Evolutionary conservation across 1,140 invertebrate genomes (phyloP).

Genomic region (Cyclina sinensis): DNA sequence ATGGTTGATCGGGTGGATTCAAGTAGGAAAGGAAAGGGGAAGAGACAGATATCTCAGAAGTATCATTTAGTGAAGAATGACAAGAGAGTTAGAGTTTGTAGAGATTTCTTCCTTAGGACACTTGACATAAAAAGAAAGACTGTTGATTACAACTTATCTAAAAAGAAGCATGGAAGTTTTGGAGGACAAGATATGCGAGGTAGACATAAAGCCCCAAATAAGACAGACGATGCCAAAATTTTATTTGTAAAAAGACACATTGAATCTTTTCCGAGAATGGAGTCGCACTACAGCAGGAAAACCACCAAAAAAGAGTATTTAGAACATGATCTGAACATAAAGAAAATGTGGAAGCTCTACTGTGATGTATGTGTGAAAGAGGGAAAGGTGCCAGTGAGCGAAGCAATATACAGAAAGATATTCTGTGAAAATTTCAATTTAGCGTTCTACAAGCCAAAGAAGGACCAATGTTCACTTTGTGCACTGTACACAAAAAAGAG

Average conservation of each 20-base stretch:
- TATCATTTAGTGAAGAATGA: not conserved
- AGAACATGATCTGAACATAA: too few species aligned
- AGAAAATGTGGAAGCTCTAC: not conserved
- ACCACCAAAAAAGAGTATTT: too few species aligned
- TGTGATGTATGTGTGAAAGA: too few species aligned
- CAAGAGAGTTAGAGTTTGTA: not conserved
- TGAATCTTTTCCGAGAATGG: conserved; percentile 15
- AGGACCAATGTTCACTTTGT: conserved; percentile 46
- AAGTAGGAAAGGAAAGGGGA: not conserved
- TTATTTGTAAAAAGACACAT: conserved; percentile 20
- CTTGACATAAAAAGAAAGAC: conserved; percentile 1
- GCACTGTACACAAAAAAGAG: not conserved
- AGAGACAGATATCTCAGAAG: not conserved
- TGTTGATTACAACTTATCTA: not conserved
- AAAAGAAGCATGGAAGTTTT: not conserved
- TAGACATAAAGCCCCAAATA: not conserved
- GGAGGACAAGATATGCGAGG: conserved; percentile 5
- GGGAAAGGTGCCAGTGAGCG: not conserved
- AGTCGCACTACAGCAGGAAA: too few species aligned
- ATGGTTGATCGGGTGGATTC: not conserved
- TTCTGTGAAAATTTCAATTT: too few species aligned
- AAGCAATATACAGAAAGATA: conserved; percentile 27
- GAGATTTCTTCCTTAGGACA: conserved; percentile 22
- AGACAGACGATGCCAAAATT: not conserved
- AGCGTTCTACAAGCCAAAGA: conserved; percentile 31